Conservation (phyloP, 2,888 invertebrate genomes). For the Polymixis flavicincta region DNA sequence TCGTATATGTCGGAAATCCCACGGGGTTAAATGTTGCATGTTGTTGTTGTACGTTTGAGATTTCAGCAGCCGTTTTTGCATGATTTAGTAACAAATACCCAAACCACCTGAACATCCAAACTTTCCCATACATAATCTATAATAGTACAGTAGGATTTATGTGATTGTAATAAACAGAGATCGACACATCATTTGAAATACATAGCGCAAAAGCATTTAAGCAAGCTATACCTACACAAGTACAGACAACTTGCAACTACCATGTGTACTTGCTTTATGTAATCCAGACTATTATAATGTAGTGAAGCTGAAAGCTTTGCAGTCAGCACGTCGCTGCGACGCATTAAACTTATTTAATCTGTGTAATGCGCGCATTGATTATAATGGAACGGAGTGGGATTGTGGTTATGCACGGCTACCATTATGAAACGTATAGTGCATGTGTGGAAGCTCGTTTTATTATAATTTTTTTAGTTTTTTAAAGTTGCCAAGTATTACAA, state of each 20-base stretch:
- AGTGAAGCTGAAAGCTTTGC: conserved; percentile 24
- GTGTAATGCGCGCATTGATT: conserved; percentile 40
- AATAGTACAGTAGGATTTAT: too few relatives aligned
- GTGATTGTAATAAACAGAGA: neutral
- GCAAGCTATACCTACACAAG: neutral
- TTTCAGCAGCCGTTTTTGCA: too few relatives aligned
- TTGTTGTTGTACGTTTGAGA: too few relatives aligned
- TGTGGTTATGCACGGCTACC: conserved; percentile 9
- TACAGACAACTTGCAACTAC: neutral
- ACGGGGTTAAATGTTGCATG: too few relatives aligned
- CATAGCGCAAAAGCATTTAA: neutral
- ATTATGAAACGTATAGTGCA: neutral
- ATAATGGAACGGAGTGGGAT: neutral
- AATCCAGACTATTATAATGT: conserved; percentile 33
- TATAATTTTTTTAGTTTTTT: neutral
- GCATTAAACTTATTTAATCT: conserved; percentile 52
- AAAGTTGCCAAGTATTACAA: neutral
- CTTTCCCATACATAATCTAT: too few relatives aligned
- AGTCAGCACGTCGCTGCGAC: conserved; percentile 20
- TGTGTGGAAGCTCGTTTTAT: neutral
- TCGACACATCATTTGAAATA: neutral
- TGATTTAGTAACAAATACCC: too few relatives aligned
- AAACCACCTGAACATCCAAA: too few relatives aligned
- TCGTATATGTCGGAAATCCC: too few relatives aligned
- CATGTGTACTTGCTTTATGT: conserved; percentile 8